Conservation (phyloP, 1,140 invertebrate genomes). For the Dufourea novaeangliae region DNA sequence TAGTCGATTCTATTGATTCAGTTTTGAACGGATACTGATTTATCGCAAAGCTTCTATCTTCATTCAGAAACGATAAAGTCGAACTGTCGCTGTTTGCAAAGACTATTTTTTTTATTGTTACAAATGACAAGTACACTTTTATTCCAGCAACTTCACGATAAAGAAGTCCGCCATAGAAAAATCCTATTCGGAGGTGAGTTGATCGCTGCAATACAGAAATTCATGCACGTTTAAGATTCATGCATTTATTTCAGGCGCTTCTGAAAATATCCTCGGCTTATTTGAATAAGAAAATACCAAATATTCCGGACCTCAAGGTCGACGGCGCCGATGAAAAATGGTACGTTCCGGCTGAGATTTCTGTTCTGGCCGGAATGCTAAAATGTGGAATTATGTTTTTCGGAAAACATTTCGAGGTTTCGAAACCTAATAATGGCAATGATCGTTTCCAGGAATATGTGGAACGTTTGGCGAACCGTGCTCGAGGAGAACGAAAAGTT, state of each 20-base stretch:
- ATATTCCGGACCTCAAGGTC: conserved; percentile 93
- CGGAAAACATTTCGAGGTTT: not conserved
- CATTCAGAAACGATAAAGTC: too few species aligned
- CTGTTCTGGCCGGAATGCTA: not conserved
- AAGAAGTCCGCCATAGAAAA: conserved; percentile 96
- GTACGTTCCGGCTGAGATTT: conserved; percentile 80
- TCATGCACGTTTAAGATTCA: not conserved
- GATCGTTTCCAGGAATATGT: conserved; percentile 91
- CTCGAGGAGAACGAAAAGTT: conserved; percentile 97
- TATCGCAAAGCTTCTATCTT: too few species aligned
- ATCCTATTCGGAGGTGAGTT: conserved; percentile 93
- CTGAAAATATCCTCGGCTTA: conserved; percentile 95
- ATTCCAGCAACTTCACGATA: conserved; percentile 92
- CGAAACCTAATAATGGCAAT: too few species aligned
- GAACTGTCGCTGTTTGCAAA: too few species aligned
- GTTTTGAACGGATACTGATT: too few species aligned
- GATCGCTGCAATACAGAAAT: too few species aligned
- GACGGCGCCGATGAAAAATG: conserved; percentile 95
- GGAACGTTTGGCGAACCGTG: conserved; percentile 96
- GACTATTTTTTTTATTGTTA: too few species aligned
- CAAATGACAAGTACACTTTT: too few species aligned
- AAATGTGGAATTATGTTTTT: not conserved
- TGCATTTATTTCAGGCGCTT: conserved; percentile 85
- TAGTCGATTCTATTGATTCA: too few species aligned
- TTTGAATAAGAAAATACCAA: conserved; percentile 95